phyloP scores from a whole-genome alignment of 2,797 vertebrate genomes.

The Spinibarbus caldwelli region DNA sequence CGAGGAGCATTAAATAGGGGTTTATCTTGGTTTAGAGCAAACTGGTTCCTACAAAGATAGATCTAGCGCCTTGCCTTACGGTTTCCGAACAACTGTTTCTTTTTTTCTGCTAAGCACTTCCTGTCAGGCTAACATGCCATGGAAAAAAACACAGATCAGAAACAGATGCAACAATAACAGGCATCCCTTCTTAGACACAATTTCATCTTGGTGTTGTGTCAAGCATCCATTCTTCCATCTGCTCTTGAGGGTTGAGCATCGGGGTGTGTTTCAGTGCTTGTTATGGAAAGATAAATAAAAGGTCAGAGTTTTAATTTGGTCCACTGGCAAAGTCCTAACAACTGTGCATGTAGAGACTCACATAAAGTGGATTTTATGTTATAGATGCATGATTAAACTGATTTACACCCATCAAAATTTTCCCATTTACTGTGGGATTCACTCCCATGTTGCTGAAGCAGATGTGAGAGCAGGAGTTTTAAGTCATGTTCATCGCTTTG shows the following conservation, averaged over 20 bases:
- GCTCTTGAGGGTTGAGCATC: slow-evolving; percentile 1
- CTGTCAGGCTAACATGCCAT: slow-evolving; percentile 44
- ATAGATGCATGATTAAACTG: background rate
- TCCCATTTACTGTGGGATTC: slow-evolving; percentile 30
- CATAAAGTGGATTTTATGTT: background rate
- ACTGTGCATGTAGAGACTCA: background rate
- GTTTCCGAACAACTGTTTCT: slow-evolving; percentile 52
- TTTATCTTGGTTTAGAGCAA: background rate
- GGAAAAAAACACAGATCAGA: slow-evolving; percentile 62
- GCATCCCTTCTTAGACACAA: slow-evolving; percentile 31
- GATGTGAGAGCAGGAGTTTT: slow-evolving; percentile 66
- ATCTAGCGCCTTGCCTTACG: slow-evolving; percentile 39
- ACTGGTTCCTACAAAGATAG: slow-evolving; percentile 6
- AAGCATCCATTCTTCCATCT: background rate
- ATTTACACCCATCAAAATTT: slow-evolving; percentile 39
- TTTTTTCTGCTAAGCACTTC: slow-evolving; percentile 59
- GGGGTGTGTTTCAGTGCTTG: slow-evolving; percentile 28
- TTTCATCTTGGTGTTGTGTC: slow-evolving; percentile 38
- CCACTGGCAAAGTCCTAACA: background rate
- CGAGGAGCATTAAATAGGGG: background rate
- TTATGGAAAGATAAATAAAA: slow-evolving; percentile 3
- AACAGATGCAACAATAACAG: slow-evolving; percentile 64
- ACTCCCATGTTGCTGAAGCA: slow-evolving; percentile 56
- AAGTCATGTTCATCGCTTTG: slow-evolving; percentile 17
- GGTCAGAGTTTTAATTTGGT: background rate